These are phyloP conservation scores for Chrysoperla carnea DNA, from an alignment of 1,140 invertebrate species.

Conservation along the genomic window DNA sequence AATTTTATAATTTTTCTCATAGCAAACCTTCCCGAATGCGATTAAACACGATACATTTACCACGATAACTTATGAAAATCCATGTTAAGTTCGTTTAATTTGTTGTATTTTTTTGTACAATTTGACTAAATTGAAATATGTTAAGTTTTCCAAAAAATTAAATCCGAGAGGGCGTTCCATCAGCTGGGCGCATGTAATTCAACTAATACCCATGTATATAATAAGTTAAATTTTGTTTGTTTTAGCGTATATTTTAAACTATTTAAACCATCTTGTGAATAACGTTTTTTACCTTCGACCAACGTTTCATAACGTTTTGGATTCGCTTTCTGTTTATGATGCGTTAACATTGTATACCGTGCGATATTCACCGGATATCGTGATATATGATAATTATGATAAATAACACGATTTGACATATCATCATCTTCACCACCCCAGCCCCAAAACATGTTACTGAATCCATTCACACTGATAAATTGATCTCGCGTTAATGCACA, in stretches of 20 bases:
- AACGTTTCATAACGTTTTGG: slow-evolving; percentile 78
- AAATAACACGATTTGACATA: slow-evolving; percentile 69
- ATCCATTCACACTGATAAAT: slow-evolving; percentile 71
- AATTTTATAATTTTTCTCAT: too few species aligned
- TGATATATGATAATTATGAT: slow-evolving; percentile 62
- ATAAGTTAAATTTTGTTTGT: slow-evolving; percentile 42
- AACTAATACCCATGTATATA: slow-evolving; percentile 62
- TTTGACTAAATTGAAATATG: too few species aligned
- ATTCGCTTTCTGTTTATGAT: slow-evolving; percentile 76
- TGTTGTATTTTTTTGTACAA: too few species aligned
- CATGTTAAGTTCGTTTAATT: too few species aligned
- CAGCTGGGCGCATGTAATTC: slow-evolving; percentile 37
- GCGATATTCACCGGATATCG: slow-evolving; percentile 75
- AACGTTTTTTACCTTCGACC: slow-evolving; percentile 62
- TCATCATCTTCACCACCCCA: slow-evolving; percentile 91
- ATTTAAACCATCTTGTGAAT: slow-evolving; percentile 69
- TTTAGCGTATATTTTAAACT: slow-evolving; percentile 67
- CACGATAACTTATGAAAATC: too few species aligned
- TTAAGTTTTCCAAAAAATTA: too few species aligned
- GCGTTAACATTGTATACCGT: slow-evolving; percentile 78
- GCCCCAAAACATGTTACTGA: slow-evolving; percentile 83
- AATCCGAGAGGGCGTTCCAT: slow-evolving; percentile 17
- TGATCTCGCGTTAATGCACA: slow-evolving; percentile 68
- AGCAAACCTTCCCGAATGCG: too few species aligned
- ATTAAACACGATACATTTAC: too few species aligned